Conservation (phyloP, 2,113 vertebrate species). For the Antennarius striatus region DNA sequence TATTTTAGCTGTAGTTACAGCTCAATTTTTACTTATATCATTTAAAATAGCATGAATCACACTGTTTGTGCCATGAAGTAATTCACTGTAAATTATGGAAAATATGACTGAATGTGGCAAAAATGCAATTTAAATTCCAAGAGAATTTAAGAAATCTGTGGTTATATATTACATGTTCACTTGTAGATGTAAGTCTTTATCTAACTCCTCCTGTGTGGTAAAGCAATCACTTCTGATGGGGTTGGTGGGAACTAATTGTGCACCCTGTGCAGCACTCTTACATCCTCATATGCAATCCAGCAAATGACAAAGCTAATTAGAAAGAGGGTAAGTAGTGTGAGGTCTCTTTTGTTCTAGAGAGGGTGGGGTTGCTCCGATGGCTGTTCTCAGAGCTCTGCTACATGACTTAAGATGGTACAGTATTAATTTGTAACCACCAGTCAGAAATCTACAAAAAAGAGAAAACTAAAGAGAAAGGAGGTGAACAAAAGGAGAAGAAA, state of each 20-base stretch:
- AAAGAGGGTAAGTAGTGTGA: constrained; percentile 45
- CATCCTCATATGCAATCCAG: constrained; percentile 47
- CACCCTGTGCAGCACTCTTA: constrained; percentile 16
- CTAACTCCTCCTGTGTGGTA: too few relatives aligned
- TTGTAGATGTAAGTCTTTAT: not conserved
- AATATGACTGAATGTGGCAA: constrained; percentile 47
- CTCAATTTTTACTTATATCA: too few relatives aligned
- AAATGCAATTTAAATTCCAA: constrained; percentile 28
- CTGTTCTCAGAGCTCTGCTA: constrained; percentile 55
- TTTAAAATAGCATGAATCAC: too few relatives aligned
- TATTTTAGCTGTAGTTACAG: not conserved
- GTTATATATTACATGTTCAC: constrained; percentile 15
- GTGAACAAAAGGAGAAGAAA: constrained; percentile 9
- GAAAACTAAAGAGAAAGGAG: constrained; percentile 7
- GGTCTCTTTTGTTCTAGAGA: constrained; percentile 47
- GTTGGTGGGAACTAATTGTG: constrained; percentile 16
- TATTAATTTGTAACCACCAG: constrained; percentile 58
- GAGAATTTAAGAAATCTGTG: constrained; percentile 9
- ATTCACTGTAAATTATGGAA: constrained; percentile 40
- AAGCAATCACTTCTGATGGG: constrained; percentile 6
- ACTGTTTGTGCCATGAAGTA: constrained; percentile 30
- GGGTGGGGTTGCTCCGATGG: constrained; percentile 48
- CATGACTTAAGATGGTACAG: constrained; percentile 39
- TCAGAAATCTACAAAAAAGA: constrained; percentile 51
- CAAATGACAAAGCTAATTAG: constrained; percentile 55